Base-by-base conservation (phyloP, 1,140 invertebrate genomes). In the Pseudomyrmex flavicornis region DNA sequence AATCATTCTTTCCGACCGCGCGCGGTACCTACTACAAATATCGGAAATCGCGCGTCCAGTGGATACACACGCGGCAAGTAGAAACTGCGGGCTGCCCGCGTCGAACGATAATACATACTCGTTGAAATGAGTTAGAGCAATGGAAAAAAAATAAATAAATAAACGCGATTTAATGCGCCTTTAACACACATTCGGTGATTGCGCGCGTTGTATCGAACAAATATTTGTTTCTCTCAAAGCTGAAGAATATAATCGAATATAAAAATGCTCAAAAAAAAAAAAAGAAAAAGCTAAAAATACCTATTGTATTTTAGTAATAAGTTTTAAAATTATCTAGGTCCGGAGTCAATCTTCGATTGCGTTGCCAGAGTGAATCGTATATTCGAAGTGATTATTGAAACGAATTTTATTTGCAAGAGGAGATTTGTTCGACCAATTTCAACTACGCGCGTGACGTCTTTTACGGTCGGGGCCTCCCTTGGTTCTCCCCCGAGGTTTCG, bases 1-100 rank as follows among this genome's bases (percentile, higher is more conserved):
- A 91, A 92, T 92, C 90, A 91, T 85, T n/a, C 70, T 22, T 13
- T 20, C 10, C 54, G 22, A 59, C 59, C 58, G 65, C 17, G 69
- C 56, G 74, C 59, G 65, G 3, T 59, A 46, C 26, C 2, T 26
- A 26, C 48, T 56, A 76, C 7, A 56, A 70, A 83, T 86, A 76
- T 58, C 65, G 26, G 26, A 72, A 59, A 83, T 65, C 79, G 72
- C 65, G 46, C 65, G 46, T 65, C 62, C 61, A 52, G 58, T 22
- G 17, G 46, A 15, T 52, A 35, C 35, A 35, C 35, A 35, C 50
- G 63, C 9, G 66, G 22, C 66, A 54, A 22, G 63, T 59, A 76
- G 63, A 35, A 46, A 20, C 20, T 59, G 17, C 20, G 15, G 17
- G 15, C 52, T 69, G 52, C 59, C 65, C 2, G 62, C 2, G 62